Conservation (phyloP, 1,140 invertebrate genomes). For the Diorhabda elongata region DNA sequence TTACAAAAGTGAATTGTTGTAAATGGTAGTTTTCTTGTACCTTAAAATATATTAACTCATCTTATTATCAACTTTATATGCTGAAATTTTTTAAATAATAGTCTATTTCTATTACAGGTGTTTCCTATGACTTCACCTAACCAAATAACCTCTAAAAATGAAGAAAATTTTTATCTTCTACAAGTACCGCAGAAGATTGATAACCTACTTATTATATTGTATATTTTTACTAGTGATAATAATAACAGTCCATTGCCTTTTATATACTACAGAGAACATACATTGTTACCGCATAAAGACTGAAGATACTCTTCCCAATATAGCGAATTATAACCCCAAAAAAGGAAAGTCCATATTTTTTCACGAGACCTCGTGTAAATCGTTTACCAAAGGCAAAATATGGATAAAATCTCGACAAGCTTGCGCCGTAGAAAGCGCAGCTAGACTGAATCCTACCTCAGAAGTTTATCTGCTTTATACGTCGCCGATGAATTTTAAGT, state of each 20-base stretch:
- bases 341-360: constrained; percentile 45
- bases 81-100: no score
- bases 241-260: background rate
- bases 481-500: constrained; percentile 47
- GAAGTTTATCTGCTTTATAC: constrained; percentile 56
- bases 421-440: constrained; percentile 65
- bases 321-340: constrained; percentile 26
- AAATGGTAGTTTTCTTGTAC: no score
- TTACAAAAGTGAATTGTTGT: no score
- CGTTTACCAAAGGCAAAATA: constrained; percentile 43
- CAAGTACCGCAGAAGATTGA: background rate
- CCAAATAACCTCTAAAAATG: background rate
- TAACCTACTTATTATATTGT: background rate
- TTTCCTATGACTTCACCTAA: no score
- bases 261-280: constrained; percentile 20
- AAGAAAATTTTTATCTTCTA: background rate
- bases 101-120: no score
- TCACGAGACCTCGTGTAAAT: constrained; percentile 47
- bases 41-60: no score
- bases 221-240: background rate
- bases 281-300: constrained; percentile 23
- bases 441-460: constrained; percentile 55
- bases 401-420: constrained; percentile 55
- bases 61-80: no score
- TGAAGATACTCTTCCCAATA: constrained; percentile 30